Evolutionary conservation across 2,113 vertebrate species (phyloP).

Genomic region (Columba janthina): DNA sequence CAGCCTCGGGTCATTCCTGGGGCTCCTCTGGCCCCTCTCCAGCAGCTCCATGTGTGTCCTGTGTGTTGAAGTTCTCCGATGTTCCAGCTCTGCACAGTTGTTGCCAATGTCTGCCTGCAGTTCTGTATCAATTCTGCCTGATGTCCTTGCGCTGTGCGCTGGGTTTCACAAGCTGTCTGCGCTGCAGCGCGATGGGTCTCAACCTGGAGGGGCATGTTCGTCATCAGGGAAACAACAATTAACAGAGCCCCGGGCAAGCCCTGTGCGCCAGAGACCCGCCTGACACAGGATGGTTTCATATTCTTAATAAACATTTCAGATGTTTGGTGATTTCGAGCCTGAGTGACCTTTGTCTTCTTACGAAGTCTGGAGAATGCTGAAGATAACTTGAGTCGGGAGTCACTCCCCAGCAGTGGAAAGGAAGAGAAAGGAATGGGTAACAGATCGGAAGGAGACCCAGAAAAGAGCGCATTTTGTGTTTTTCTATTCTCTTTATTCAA

Average conservation of each 20-base stretch:
- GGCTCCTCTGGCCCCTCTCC: no score
- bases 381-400: background rate
- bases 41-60: no score
- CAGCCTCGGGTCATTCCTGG: no score
- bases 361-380: background rate
- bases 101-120: background rate
- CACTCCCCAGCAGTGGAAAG: background rate
- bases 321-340: background rate
- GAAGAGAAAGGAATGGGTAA: background rate
- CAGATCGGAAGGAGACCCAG: background rate
- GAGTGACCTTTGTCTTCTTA: no score
- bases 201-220: fast-evolving
- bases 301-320: background rate
- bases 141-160: background rate
- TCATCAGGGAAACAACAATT: background rate
- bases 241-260: background rate
- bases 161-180: background rate
- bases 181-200: background rate
- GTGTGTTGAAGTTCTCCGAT: no score
- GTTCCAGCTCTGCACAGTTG: background rate
- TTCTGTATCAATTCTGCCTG: background rate
- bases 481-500: background rate
- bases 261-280: background rate
- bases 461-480: background rate
- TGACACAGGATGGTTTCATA: no score